Evolutionary conservation across 37 sponge, comb jelly and placozoan genomes (phyloP), one percentile per base, ranked within the genome.

Genomic region (Crambe crambe): DNA sequence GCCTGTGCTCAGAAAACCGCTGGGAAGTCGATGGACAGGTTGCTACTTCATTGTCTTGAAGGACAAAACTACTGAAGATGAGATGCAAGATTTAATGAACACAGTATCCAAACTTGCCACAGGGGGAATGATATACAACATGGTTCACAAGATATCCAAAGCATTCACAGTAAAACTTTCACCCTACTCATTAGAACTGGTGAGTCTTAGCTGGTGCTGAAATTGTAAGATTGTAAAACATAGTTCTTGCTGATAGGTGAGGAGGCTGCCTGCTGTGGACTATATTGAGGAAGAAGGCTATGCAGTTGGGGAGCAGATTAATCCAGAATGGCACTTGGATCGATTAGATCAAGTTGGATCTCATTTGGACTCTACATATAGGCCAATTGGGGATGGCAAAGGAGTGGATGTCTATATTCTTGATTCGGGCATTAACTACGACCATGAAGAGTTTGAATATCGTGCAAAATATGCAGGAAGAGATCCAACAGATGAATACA

Each of bases 401-500:
- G 93, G 89, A 18, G 89, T 85, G 43, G 93, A 92, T 43, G 69
- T 88, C 4, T 92, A 88, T 67, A 77, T 92, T 0, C 42, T 88
- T 6, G 93, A 92, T 67, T 57, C 81, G 15, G 93, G 92, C 2
- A 88, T 92, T 39, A 84, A 77, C 27, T 92, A 85, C 56, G 36
- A 68, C 38, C 93, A 92, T 42, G 76, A 74, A 36, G 87, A 87
- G 76, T 80, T 87, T 74, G 70, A 74, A 40, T 59, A 75, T 38
- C 70, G 87, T 15, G 87, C 87, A 6, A 85, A 77, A 61, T 85
- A 77, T 41, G 60, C 41, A 36, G 87, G 87, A 6, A 80, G 70
- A 57, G 87, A 87, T 70, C 77, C 87, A 18, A 37, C 54, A 1
- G 87, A 87, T 75, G 87, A 80, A 2, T 60, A 77, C 38, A 30